Evolutionary conservation across 2,888 invertebrate genomes (phyloP).

Genomic region (Hipparchia semele): DNA sequence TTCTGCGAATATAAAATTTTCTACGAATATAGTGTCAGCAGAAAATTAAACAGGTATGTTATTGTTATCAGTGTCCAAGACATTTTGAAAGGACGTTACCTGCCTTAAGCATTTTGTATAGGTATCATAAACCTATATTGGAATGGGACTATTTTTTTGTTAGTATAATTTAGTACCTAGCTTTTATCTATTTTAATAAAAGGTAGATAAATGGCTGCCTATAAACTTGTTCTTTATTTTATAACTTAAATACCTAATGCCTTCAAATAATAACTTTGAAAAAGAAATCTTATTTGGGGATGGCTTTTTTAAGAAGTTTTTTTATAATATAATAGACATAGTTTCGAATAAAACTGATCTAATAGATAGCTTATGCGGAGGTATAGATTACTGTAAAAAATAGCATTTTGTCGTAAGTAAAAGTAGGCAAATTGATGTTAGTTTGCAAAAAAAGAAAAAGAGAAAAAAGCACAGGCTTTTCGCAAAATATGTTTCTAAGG

Average conservation of each 20-base stretch:
- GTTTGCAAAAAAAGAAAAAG: constrained; percentile 8
- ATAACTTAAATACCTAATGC: not conserved
- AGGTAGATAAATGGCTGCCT: not conserved
- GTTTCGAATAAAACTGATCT: not conserved
- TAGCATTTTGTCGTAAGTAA: not conserved
- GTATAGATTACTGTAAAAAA: not conserved
- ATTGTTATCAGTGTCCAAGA: not conserved
- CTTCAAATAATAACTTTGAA: not conserved
- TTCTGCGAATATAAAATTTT: not conserved
- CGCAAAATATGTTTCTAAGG: not conserved
- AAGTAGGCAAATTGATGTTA: not conserved
- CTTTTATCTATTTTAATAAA: not conserved
- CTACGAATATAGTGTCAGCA: not conserved
- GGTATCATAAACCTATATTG: not conserved
- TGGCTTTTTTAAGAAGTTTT: not conserved
- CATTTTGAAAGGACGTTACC: not conserved
- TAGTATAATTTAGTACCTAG: not conserved
- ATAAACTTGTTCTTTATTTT: constrained; percentile 1
- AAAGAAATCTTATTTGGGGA: not conserved
- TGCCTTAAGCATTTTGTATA: not conserved
- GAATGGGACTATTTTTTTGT: not conserved
- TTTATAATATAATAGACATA: not conserved
- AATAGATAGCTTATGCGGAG: not conserved
- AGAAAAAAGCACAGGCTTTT: not conserved
- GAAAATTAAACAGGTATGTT: too few species aligned